These are phyloP conservation scores for Nemurella pictetii DNA, from an alignment of 2,888 invertebrate species.

Conservation along the genomic window DNA sequence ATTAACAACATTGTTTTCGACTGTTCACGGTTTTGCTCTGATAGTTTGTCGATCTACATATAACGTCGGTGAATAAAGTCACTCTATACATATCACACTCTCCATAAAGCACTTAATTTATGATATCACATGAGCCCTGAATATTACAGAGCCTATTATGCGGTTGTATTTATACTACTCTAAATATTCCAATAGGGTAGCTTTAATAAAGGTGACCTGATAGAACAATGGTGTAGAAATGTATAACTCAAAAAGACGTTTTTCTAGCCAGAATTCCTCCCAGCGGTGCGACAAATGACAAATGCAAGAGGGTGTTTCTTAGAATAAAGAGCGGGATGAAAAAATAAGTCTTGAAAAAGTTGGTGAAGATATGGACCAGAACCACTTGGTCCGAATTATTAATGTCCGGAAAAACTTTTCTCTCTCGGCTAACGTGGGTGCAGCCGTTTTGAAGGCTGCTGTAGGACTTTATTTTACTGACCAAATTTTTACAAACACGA, in stretches of 20 bases:
- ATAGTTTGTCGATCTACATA: slow-evolving; percentile 15
- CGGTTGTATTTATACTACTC: slow-evolving; percentile 15
- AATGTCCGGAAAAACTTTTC: slow-evolving; percentile 24
- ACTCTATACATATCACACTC: neutral
- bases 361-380: slow-evolving; percentile 35
- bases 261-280: slow-evolving; percentile 27
- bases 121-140: neutral
- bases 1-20: slow-evolving; percentile 12
- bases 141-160: slow-evolving; percentile 27
- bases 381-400: slow-evolving; percentile 34
- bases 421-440: neutral
- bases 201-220: slow-evolving; percentile 34
- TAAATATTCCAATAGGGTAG: slow-evolving; percentile 33
- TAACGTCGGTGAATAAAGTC: slow-evolving; percentile 1
- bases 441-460: too few species aligned
- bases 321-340: slow-evolving; percentile 7
- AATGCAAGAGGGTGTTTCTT: slow-evolving; percentile 29
- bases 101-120: slow-evolving; percentile 24
- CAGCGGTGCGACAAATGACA: slow-evolving; percentile 34
- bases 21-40: neutral
- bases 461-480: neutral
- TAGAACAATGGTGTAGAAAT: slow-evolving; percentile 7
- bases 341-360: slow-evolving; percentile 32
- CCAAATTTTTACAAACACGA: neutral
- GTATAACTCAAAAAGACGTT: slow-evolving; percentile 26